phyloP scores from a whole-genome alignment of 2,888 invertebrate genomes.

The Danaus chrysippus region DNA sequence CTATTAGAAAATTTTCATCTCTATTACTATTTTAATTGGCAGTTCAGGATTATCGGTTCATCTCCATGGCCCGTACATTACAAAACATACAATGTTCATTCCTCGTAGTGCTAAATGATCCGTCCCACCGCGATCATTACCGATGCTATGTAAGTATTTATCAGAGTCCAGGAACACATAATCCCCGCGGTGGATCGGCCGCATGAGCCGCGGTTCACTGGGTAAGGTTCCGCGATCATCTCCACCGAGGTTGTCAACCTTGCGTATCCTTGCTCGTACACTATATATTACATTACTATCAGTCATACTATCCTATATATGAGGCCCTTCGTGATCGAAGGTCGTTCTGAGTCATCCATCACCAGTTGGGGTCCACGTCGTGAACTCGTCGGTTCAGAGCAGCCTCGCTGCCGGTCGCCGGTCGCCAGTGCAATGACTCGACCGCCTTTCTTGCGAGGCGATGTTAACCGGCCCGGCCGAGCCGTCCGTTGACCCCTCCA shows the following conservation, averaged over 20 bases:
- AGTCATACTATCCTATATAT: not conserved
- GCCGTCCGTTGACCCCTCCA: slow-evolving; percentile 38
- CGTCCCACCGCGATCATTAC: slow-evolving; percentile 2
- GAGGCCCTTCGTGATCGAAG: slow-evolving; percentile 7
- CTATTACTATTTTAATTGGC: not conserved
- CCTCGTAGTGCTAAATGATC: slow-evolving; percentile 19
- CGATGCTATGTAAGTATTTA: not conserved
- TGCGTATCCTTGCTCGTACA: slow-evolving; percentile 8
- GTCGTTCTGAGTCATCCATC: slow-evolving; percentile 15
- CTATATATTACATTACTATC: too few relatives aligned
- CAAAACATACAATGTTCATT: slow-evolving; percentile 17
- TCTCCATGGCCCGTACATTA: slow-evolving; percentile 20
- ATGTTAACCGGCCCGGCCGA: slow-evolving; percentile 33
- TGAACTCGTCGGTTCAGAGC: slow-evolving; percentile 21
- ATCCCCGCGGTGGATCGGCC: slow-evolving; percentile 17
- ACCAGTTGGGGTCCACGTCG: slow-evolving; percentile 15
- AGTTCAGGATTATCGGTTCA: not conserved
- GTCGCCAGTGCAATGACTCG: slow-evolving; percentile 37
- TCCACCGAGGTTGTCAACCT: slow-evolving; percentile 22
- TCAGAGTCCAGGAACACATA: slow-evolving; percentile 12
- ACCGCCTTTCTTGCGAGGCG: slow-evolving; percentile 29
- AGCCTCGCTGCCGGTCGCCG: slow-evolving; percentile 15
- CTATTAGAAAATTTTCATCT: too few relatives aligned
- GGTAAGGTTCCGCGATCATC: slow-evolving; percentile 16
- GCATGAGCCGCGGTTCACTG: slow-evolving; percentile 21